These are phyloP conservation scores for Sesamia inferens DNA, from an alignment of 2,888 invertebrate species.

Conservation along the genomic window DNA sequence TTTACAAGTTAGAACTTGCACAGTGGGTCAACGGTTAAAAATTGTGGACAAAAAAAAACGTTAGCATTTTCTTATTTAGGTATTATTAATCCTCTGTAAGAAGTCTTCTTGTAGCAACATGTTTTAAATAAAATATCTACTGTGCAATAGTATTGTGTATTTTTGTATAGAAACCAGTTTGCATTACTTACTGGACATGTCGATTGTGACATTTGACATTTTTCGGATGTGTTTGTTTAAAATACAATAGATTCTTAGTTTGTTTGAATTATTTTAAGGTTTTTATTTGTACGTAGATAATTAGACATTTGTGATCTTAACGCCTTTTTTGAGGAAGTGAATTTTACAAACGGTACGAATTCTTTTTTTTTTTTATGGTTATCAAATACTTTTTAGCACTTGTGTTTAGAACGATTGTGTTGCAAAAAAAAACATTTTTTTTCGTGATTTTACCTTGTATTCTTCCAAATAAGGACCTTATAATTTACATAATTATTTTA, in stretches of 20 bases:
- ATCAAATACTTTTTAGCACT: too few species aligned
- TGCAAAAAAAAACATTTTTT: too few species aligned
- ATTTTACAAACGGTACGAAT: not conserved
- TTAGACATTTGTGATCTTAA: not conserved
- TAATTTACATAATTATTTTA: conserved; percentile 3
- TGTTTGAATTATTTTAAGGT: not conserved
- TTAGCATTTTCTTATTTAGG: conserved; percentile 6
- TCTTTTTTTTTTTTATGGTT: not conserved
- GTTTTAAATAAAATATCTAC: conserved; percentile 36
- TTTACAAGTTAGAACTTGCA: conserved; percentile 41
- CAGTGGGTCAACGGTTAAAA: conserved; percentile 54
- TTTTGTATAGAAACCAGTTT: conserved; percentile 53
- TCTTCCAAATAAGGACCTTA: not conserved
- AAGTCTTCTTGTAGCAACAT: conserved; percentile 30
- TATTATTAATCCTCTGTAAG: conserved; percentile 17
- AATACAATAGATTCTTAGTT: conserved; percentile 3
- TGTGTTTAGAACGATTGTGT: too few species aligned
- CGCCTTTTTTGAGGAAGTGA: not conserved
- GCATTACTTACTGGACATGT: conserved; percentile 21
- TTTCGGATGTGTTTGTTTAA: conserved; percentile 18
- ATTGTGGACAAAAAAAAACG: conserved; percentile 42
- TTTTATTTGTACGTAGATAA: not conserved
- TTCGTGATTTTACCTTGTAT: not conserved
- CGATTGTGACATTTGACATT: conserved; percentile 32
- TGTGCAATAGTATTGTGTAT: conserved; percentile 35